A percentile compares a stretch with the other conserved stretches of the same genome.
These are phyloP conservation scores for Drosophila melanocephala DNA, from an alignment of 2,888 invertebrate genomes.

Conservation along the genomic window DNA sequence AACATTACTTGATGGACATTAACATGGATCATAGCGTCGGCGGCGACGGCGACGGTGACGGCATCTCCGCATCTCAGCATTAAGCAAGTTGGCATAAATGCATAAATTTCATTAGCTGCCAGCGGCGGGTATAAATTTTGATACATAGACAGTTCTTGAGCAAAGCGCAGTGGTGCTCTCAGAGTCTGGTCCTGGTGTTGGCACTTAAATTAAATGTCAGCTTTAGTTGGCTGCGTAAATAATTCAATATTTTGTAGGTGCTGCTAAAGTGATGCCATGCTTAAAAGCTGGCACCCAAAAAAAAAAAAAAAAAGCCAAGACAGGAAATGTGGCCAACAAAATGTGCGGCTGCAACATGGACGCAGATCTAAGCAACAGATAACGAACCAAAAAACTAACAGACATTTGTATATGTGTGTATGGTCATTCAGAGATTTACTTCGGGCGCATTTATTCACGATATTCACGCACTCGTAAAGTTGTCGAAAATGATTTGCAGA, in stretches of 20 bases:
- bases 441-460: conserved; percentile 22
- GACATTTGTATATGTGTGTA: conserved; percentile 6
- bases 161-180: not conserved
- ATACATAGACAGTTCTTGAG: conserved; percentile 51
- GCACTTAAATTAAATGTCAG: conserved; percentile 79
- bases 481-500: conserved; percentile 82
- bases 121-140: conserved; percentile 35
- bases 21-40: conserved; percentile 76
- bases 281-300: conserved; percentile 3
- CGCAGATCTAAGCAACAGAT: conserved; percentile 47
- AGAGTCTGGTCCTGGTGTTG: conserved; percentile 57
- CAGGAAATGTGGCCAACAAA: conserved; percentile 67
- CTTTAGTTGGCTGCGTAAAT: conserved; percentile 63
- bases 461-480: conserved; percentile 69
- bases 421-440: conserved; percentile 23
- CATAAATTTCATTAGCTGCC: conserved; percentile 80
- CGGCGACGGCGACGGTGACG: not conserved
- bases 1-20: conserved; percentile 79
- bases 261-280: conserved; percentile 37
- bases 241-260: conserved; percentile 64
- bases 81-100: conserved; percentile 75
- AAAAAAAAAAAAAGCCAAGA: not conserved
- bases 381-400: conserved; percentile 22
- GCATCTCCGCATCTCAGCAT: conserved; percentile 38
- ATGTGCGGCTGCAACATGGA: conserved; percentile 21